Base-by-base conservation (phyloP, 2,797 vertebrate species). In the Centropyge bicolor region DNA sequence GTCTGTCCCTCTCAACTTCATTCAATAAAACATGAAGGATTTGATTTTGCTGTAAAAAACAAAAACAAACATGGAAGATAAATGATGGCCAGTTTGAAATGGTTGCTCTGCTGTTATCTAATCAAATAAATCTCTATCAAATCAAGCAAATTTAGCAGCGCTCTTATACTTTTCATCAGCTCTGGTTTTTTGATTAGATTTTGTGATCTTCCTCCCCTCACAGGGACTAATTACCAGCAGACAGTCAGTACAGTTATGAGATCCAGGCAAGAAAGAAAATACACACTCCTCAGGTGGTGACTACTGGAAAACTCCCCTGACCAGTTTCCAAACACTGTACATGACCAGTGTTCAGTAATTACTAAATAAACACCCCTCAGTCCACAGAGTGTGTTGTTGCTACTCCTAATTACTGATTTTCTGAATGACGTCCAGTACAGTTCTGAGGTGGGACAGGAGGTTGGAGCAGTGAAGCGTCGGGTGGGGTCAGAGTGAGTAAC, bases 401-500 rank as follows among this genome's bases (percentile, higher is more conserved):
- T 31, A 31, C 27, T 31, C 27, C 27, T 4, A 31, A 31, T 31
- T n/a, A n/a, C 2, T 31, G 27, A 31, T n/a, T n/a, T n/a, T n/a
- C 51, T 48, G 56, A 65, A 60, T 2, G 3, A 19, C 1, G n/a
- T 84, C 74, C 41, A 52, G 14, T 38, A 27, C 16, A 55, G 22
- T 57, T 27, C 9, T 0, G 17, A 54, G 14, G 31, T 14, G 4
- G 68, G 24, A 63, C 62, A 36, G 74, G 22, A 71, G 20, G 45
- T 35, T 46, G 16, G 22, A 62, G 62, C 40, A 38, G 13, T 69
- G 56, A 27, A 41, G 41, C 3, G 2, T 16, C 5, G 17, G 76
- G 70, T 16, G 60, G 60, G 49, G 45, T 72, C 40, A 45, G 16
- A 5, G 17, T 20, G 63, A 89, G 78, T 41, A 43, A 35, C 51